Evolutionary conservation across 2,797 vertebrate genomes (phyloP), one percentile per base, ranked within the genome.

Genomic region (Petrocephalus schoutedeni): DNA sequence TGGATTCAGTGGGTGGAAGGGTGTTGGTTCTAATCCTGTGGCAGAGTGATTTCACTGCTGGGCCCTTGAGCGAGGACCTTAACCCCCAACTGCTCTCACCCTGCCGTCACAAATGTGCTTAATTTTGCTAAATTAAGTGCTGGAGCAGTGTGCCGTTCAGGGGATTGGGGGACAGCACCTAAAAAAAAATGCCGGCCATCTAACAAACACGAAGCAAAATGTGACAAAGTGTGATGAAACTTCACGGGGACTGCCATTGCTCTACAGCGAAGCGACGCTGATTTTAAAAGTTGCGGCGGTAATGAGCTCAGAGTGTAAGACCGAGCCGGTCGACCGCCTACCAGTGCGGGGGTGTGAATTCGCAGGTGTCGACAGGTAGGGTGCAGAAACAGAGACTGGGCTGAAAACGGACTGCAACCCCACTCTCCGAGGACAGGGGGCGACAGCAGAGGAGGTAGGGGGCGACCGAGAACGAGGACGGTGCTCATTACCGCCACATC

Each of bases 181-280:
- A 53, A 59, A 86, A 85, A 85, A 80, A 80, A 87, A 87, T 64
- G 86, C 77, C 77, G 71, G 54, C 80, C 7, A 4, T 21, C 4
- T 19, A 88, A 88, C 86, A 88, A 23, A 56, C 64, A 87, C 59
- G 59, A 67, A 45, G 89, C 90, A 89, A 86, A 83, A 54, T 56
- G 51, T 85, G 88, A 58, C 41, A 4, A 45, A 45, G 4, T 45
- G 41, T 45, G 41, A 45, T 45, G 74, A 57, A 57, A 85, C 61
- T 7, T n/a, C 19, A 41, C 53, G 21, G 21, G 87, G 51, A 36
- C 16, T 3, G 56, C 45, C 19, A 80, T 45, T 28, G 8, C 56
- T 2, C 16, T 1, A 0, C 3, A 9, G 56, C 12, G 56, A 57
- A 7, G 32, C 16, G 8, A 45, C 16, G 14, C 41, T 77, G 7